Base-by-base conservation (phyloP, 2,888 invertebrate species). In the Hirtodrosophila duncani region DNA sequence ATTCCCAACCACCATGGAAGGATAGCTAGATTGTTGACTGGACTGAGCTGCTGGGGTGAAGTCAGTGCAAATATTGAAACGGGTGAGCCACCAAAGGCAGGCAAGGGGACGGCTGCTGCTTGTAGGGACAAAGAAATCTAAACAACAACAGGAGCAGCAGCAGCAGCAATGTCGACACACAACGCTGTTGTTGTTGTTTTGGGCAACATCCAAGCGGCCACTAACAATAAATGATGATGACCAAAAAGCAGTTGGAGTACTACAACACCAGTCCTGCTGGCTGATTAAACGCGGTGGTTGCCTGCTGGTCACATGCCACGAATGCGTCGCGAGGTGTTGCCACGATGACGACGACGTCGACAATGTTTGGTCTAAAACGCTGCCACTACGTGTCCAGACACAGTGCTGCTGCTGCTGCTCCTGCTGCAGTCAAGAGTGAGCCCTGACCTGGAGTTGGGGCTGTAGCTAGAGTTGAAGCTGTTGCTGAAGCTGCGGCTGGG, bases 261-360 rank as follows among this genome's bases (percentile, higher is more conserved):
- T 30, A 34, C 56, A 45, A 46, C 34, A 38, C 38, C 33, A n/a
- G n/a, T 49, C 36, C 55, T 38, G 42, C 50, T 39, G 52, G 72
- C 80, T 72, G 69, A 80, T 77, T 77, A 77, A 72, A 72, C 65
- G 79, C 68, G 72, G 63, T 61, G 56, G 66, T 50, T 53, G 30
- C 37, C 42, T 41, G 13, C 45, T 8, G 9, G 41, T 31, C 50
- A 38, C 55, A 72, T 72, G 67, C 74, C 67, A 61, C 67, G 62
- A 72, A 74, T 77, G 75, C 72, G 80, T 75, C 74, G 80, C 78
- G 75, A 75, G 75, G 75, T 75, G 67, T 67, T 67, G 59, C 48
- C 51, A 56, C n/a, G 56, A 63, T 57, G 63, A 51, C 60, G 36
- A 53, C 52, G 50, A 59, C 34, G 18, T 27, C 42, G 58, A 57